Base-by-base conservation (phyloP, 2,797 vertebrate genomes). In the Allobates femoralis region DNA sequence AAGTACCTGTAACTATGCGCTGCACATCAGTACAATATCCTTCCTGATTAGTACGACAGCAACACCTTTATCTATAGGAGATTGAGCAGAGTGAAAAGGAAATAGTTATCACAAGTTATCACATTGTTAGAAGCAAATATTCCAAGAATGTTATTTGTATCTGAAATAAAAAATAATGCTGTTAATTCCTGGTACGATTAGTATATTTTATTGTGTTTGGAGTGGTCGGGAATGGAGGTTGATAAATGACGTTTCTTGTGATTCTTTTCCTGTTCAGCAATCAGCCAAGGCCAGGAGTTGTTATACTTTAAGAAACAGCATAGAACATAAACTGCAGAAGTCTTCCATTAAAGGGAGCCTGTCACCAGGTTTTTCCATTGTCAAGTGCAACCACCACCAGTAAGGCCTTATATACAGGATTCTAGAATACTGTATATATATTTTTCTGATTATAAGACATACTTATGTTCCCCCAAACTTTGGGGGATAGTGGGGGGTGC, bases 191-290 rank as follows among this genome's bases (percentile, higher is more conserved):
- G 46, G 79, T 76, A 67, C 23, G 50, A 15, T 28, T 55, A 11
- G n/a, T 11, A 67, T 83, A 62, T 53, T 86, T 67, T 83, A 37
- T 32, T 46, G 80, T 71, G 37, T 83, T 69, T 71, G 34, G 62
- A 46, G 51, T 62, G 28, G 71, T 84, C 53, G 62, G 50, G 78
- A 83, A n/a, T 28, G 60, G 28, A 41, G 34, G 46, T 58, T 55
- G 34, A 62, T 81, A 81, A 84, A 81, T 87, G 5, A 73, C 56
- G 76, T 85, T 85, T 85, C 81, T 58, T 81, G 58, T 55, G 55
- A 64, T 50, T 66, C 64, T 87, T 75, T 30, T 79, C 6, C 23
- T 81, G 67, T 37, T 80, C 58, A 28, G 28, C 66, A 0, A 46
- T 46, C 41, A 18, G 67, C 56, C 58, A 50, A 80, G 37, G 15